phyloP scores from a whole-genome alignment of 2,113 vertebrate species.

The Romanogobio albipinnatus region DNA sequence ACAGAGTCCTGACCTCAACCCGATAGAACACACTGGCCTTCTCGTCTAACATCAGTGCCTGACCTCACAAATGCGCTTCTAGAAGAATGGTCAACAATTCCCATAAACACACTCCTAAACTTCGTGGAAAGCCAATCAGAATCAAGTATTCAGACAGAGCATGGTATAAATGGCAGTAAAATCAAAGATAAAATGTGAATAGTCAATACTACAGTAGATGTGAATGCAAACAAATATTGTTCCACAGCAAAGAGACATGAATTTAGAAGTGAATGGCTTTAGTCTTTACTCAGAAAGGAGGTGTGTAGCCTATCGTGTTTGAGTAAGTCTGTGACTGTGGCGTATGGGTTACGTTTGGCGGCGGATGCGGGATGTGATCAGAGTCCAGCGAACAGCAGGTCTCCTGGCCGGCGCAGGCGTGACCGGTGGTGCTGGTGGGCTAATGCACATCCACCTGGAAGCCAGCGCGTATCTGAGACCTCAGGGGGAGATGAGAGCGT shows the following conservation, averaged over 20 bases:
- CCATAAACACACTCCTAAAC: too few relatives aligned
- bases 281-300: neutral
- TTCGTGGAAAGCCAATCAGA: too few relatives aligned
- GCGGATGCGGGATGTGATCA: conserved; percentile 64
- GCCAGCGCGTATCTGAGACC: neutral
- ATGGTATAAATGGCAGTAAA: too few relatives aligned
- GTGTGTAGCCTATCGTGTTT: conserved; percentile 58
- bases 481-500: conserved; percentile 50
- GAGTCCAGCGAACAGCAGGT: conserved; percentile 56
- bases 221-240: neutral
- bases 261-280: neutral
- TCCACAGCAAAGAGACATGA: neutral
- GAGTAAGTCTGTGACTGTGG: conserved; percentile 57
- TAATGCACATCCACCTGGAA: conserved; percentile 34
- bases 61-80: too few relatives aligned
- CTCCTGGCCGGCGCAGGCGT: conserved; percentile 50
- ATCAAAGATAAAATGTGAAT: neutral
- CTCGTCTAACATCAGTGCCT: too few relatives aligned
- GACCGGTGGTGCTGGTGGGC: conserved; percentile 48
- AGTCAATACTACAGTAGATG: neutral
- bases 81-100: too few relatives aligned
- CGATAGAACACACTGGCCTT: too few relatives aligned
- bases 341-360: conserved; percentile 66
- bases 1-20: too few relatives aligned
- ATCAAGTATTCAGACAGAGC: too few relatives aligned